Conservation (phyloP, 2,113 vertebrate genomes). For the Sphaerodactylus townsendi region DNA sequence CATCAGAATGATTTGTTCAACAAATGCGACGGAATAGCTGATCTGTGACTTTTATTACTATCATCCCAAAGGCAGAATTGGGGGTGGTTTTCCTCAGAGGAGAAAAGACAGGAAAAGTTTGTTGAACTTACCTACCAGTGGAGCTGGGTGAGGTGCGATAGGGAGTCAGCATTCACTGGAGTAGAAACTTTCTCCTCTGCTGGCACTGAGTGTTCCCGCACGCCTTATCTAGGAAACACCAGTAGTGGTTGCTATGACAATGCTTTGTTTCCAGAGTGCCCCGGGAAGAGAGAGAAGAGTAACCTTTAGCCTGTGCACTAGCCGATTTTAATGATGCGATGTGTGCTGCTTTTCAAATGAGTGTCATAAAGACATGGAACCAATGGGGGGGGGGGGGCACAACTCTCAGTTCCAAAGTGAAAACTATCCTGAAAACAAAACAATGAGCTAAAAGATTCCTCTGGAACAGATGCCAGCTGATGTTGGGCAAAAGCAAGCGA, state of each 20-base stretch:
- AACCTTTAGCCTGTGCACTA: not conserved
- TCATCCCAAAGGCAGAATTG: not conserved
- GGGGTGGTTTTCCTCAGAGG: not conserved
- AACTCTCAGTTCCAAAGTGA: accelerated
- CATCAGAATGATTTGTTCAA: accelerated
- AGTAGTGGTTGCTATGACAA: conserved; percentile 65
- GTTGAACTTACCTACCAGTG: conserved; percentile 61
- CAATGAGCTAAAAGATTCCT: not conserved
- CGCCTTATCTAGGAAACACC: conserved; percentile 69
- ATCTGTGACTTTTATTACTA: not conserved
- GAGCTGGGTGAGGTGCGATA: not conserved
- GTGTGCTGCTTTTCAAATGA: not conserved
- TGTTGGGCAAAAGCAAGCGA: not conserved
- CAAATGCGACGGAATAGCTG: accelerated
- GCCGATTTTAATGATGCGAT: not conserved
- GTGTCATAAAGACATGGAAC: not conserved
- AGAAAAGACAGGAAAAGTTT: not conserved
- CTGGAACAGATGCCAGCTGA: not conserved
- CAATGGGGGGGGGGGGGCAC: too few species aligned
- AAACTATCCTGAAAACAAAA: accelerated
- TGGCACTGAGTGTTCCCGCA: conserved; percentile 24
- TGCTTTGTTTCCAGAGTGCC: conserved; percentile 43
- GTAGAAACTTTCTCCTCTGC: conserved; percentile 3
- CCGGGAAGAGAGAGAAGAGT: not conserved
- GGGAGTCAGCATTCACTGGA: not conserved